Percentiles rank a stretch among this genome's conserved stretches.
Evolutionary conservation across 2,888 invertebrate genomes (phyloP).

Genomic region (Dusona sp.): DNA sequence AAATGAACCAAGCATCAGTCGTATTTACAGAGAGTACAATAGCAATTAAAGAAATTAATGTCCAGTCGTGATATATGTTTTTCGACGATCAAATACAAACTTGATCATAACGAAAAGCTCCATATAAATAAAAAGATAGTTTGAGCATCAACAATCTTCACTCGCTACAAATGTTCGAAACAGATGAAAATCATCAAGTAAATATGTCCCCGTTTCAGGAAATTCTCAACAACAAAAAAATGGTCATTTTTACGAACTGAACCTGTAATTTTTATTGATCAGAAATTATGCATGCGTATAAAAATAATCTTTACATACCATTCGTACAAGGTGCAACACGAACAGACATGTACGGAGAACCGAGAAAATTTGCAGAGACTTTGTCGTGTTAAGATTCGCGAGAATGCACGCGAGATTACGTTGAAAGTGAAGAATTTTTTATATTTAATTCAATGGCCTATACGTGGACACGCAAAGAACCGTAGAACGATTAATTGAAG

Average conservation of each 20-base stretch:
- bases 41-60: no score
- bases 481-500: conserved; percentile 57
- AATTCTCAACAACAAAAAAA: neutral
- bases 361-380: conserved; percentile 22
- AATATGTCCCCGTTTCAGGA: no score
- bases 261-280: neutral
- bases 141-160: no score
- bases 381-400: conserved; percentile 15
- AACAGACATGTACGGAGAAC: conserved; percentile 4
- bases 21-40: no score
- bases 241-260: neutral
- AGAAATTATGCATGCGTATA: neutral
- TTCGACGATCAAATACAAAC: no score
- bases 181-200: neutral
- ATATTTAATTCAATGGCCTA: conserved; percentile 19
- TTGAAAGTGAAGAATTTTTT: conserved; percentile 19
- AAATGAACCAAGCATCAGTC: no score
- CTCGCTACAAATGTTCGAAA: no score
- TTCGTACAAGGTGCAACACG: neutral
- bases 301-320: conserved; percentile 1
- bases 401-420: conserved; percentile 52
- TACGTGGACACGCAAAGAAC: conserved; percentile 26
- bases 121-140: no score
- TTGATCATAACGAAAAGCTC: no score
- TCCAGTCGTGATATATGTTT: no score